These are phyloP conservation scores for Cephus rjabovi DNA, from an alignment of 2,888 invertebrate species.

Conservation along the genomic window DNA sequence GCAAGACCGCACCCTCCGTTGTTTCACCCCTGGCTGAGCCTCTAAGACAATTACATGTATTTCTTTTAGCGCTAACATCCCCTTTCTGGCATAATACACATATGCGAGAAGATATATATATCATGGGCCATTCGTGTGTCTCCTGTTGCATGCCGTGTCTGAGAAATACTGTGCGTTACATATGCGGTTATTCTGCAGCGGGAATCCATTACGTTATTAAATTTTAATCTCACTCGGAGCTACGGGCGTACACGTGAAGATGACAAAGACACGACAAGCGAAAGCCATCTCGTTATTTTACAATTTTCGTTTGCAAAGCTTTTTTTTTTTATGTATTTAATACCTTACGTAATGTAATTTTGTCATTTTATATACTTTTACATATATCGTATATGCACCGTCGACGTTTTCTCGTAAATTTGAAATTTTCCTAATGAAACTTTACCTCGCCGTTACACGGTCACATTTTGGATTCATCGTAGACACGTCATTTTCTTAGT, in stretches of 20 bases:
- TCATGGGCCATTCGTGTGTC: background rate
- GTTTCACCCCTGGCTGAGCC: background rate
- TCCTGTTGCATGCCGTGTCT: background rate
- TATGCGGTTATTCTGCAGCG: conserved; percentile 2
- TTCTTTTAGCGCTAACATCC: background rate
- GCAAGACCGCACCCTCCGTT: background rate
- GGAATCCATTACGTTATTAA: conserved; percentile 36
- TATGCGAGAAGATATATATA: background rate
- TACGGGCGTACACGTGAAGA: background rate
- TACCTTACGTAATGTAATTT: background rate
- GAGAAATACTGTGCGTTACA: background rate
- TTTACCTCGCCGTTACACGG: background rate
- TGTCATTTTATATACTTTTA: background rate
- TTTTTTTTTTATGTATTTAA: background rate
- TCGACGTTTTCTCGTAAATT: background rate
- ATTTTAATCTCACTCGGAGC: conserved; percentile 37
- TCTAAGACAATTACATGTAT: background rate
- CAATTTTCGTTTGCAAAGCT: background rate
- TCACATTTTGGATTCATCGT: background rate
- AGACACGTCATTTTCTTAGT: background rate
- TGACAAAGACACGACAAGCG: background rate
- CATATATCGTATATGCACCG: background rate
- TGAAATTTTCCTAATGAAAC: background rate
- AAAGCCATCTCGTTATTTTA: background rate
- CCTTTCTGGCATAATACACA: background rate